Conservation (phyloP, 2,888 invertebrate species). For the Cynaeus angustus region DNA sequence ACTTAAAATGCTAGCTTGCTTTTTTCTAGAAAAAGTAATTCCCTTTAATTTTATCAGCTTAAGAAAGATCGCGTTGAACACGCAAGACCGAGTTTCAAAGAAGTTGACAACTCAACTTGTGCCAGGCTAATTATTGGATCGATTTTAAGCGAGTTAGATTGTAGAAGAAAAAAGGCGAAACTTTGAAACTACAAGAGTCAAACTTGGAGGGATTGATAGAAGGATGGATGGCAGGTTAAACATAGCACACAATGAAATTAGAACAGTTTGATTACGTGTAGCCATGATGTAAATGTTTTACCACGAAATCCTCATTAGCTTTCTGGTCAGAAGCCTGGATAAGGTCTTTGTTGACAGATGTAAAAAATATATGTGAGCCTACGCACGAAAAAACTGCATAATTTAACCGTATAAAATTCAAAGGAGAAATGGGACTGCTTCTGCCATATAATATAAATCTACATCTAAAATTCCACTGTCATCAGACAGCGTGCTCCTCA, state of each 20-base stretch:
- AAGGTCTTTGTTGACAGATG: too few relatives aligned
- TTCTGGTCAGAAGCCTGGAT: too few relatives aligned
- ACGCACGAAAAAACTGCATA: too few relatives aligned
- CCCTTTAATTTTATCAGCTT: too few relatives aligned
- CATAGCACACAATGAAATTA: too few relatives aligned
- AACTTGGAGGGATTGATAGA: background rate
- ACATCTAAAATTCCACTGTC: constrained; percentile 3
- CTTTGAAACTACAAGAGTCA: background rate
- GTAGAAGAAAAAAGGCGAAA: background rate
- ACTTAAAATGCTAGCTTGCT: too few relatives aligned
- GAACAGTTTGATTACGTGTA: too few relatives aligned
- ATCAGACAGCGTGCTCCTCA: constrained; percentile 13
- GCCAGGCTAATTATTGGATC: background rate
- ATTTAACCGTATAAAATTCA: background rate
- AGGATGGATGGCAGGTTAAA: too few relatives aligned
- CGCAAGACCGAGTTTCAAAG: background rate
- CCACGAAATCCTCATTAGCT: too few relatives aligned
- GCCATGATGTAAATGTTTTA: too few relatives aligned
- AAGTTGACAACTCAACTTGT: background rate
- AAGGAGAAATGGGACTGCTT: background rate
- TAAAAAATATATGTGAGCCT: too few relatives aligned
- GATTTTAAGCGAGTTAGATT: background rate
- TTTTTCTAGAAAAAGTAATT: too few relatives aligned
- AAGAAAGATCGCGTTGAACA: background rate
- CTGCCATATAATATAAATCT: background rate